A percentile compares a stretch with the other conserved stretches of the same genome.
These are phyloP conservation scores for Pardalotus punctatus DNA, from an alignment of 2,113 vertebrate genomes.

Conservation along the genomic window DNA sequence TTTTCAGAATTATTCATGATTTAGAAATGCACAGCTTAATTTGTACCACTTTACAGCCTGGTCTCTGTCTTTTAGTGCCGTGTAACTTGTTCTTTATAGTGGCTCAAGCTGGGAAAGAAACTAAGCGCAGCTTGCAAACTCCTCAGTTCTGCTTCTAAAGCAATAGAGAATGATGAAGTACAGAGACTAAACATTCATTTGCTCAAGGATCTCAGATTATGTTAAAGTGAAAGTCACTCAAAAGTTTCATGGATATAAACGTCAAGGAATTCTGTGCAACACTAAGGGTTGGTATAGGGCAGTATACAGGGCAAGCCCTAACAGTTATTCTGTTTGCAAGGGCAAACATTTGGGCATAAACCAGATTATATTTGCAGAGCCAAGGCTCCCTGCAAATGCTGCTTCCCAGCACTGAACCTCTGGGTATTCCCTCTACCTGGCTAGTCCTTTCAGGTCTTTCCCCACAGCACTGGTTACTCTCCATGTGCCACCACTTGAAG, in stretches of 20 bases:
- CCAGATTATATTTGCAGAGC: not conserved
- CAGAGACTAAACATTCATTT: constrained; percentile 1
- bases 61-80: not conserved
- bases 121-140: constrained; percentile 16
- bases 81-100: constrained; percentile 17
- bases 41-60: constrained; percentile 14
- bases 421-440: not conserved
- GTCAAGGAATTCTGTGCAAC: not conserved
- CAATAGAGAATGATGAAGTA: constrained; percentile 16
- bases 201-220: not conserved
- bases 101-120: constrained; percentile 42
- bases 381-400: not conserved
- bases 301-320: not conserved
- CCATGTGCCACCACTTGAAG: not conserved
- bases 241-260: not conserved
- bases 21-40: constrained; percentile 26
- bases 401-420: not conserved
- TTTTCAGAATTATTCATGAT: constrained; percentile 41
- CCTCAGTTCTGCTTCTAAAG: constrained; percentile 23
- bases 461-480: not conserved
- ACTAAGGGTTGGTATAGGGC: not conserved
- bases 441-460: not conserved
- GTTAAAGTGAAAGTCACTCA: constrained; percentile 1
- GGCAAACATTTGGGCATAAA: not conserved
- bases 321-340: not conserved